Percentiles rank a stretch among this genome's conserved stretches.
These are phyloP conservation scores for Drosophila vallismaia DNA, from an alignment of 2,888 invertebrate genomes.

Conservation along the genomic window DNA sequence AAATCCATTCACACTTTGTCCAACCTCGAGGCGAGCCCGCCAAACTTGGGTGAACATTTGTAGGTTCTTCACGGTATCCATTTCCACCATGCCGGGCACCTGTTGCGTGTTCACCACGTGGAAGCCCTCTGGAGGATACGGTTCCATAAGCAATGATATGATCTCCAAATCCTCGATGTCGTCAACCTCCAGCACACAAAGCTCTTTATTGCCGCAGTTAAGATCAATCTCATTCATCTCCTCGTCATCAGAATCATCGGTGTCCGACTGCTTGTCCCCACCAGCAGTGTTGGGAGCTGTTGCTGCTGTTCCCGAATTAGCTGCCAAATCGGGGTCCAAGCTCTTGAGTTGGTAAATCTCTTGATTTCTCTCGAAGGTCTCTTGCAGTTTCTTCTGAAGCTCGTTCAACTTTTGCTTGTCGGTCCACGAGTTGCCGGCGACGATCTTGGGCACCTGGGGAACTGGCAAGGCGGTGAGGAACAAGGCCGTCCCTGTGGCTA, in stretches of 20 bases:
- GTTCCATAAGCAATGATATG: constrained; percentile 89
- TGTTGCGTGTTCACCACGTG: constrained; percentile 91
- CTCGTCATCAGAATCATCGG: constrained; percentile 89
- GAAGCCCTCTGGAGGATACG: constrained; percentile 90
- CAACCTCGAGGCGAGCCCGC: constrained; percentile 86
- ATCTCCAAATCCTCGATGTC: constrained; percentile 93
- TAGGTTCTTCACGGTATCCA: constrained; percentile 88
- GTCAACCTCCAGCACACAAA: constrained; percentile 92
- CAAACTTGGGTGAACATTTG: constrained; percentile 95
- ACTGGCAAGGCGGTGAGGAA: constrained; percentile 91
- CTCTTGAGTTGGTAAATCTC: constrained; percentile 88
- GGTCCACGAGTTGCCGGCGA: constrained; percentile 87
- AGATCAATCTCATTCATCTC: constrained; percentile 88
- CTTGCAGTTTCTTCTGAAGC: constrained; percentile 88
- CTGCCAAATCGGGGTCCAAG: constrained; percentile 80
- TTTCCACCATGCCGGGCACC: constrained; percentile 89
- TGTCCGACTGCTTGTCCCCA: constrained; percentile 84
- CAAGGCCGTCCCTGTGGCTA: constrained; percentile 95
- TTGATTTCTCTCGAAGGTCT: constrained; percentile 89
- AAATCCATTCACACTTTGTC: constrained; percentile 85
- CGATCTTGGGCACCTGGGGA: constrained; percentile 89
- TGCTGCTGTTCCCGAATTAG: constrained; percentile 3
- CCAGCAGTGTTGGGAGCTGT: constrained; percentile 17
- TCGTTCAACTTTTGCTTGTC: constrained; percentile 88
- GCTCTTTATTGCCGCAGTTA: constrained; percentile 90